These are phyloP conservation scores for Meteorus sp. DNA, from an alignment of 1,140 invertebrate genomes.

Conservation along the genomic window DNA sequence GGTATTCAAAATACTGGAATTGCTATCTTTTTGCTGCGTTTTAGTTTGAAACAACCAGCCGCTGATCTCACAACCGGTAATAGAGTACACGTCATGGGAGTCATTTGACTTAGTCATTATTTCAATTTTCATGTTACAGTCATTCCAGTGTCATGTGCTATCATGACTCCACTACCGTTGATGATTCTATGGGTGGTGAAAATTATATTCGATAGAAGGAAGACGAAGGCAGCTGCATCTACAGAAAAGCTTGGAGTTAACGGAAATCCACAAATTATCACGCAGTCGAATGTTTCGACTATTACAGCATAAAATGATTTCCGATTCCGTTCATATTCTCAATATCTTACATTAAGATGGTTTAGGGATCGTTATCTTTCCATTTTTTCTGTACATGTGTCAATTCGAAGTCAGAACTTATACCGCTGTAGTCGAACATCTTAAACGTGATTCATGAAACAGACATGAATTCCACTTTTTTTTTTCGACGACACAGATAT, in stretches of 20 bases:
- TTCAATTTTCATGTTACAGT: constrained; percentile 60
- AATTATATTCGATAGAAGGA: constrained; percentile 37
- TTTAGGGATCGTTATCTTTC: neutral
- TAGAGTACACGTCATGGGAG: neutral
- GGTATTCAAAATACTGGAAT: constrained; percentile 95
- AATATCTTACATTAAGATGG: neutral
- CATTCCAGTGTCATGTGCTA: constrained; percentile 84
- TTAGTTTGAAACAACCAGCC: constrained; percentile 70
- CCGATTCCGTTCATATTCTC: neutral
- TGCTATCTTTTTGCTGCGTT: constrained; percentile 79
- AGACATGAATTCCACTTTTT: no score
- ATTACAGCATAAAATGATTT: neutral
- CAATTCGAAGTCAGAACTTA: no score
- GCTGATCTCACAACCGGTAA: constrained; percentile 81
- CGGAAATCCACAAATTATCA: constrained; percentile 2
- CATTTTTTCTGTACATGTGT: neutral
- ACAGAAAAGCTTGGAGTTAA: constrained; percentile 32
- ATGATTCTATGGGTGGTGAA: constrained; percentile 60
- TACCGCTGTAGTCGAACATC: no score
- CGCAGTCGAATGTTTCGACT: constrained; percentile 7
- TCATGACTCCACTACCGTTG: constrained; percentile 92
- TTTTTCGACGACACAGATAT: no score
- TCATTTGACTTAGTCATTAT: neutral
- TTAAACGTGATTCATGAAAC: no score
- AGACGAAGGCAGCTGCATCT: constrained; percentile 30